Conservation (phyloP, 1,140 invertebrate species). For the Cherax quadricarinatus region DNA sequence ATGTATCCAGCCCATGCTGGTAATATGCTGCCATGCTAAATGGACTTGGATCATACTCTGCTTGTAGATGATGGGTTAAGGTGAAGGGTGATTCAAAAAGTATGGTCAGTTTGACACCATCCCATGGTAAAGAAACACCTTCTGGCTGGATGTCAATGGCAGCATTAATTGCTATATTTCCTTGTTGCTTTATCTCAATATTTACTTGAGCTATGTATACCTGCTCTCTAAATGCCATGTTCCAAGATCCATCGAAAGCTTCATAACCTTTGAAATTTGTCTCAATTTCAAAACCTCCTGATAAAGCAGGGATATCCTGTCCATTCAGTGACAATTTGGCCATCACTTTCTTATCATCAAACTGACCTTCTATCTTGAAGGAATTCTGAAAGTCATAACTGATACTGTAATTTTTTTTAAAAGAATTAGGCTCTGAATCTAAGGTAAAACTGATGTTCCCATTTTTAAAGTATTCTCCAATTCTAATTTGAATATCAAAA, state of each 20-base stretch:
- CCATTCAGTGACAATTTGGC: slow-evolving; percentile 28
- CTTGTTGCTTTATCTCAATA: slow-evolving; percentile 31
- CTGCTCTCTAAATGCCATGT: slow-evolving; percentile 14
- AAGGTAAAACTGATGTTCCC: slow-evolving; percentile 8
- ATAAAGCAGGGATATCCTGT: background rate
- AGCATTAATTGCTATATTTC: background rate
- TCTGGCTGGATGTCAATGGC: slow-evolving; percentile 9
- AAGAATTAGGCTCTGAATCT: background rate
- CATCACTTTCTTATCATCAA: slow-evolving; percentile 19
- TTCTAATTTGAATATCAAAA: background rate
- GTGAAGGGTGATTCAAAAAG: slow-evolving; percentile 56
- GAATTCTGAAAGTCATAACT: slow-evolving; percentile 31
- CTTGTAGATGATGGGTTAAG: slow-evolving; percentile 32
- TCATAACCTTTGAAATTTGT: slow-evolving; percentile 47
- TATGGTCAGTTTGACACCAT: background rate
- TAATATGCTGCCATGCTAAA: slow-evolving; percentile 13
- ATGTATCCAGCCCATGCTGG: slow-evolving; percentile 46
- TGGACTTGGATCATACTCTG: background rate
- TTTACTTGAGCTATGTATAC: background rate
- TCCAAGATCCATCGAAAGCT: slow-evolving; percentile 42
- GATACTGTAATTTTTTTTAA: slow-evolving; percentile 27
- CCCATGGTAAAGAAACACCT: slow-evolving; percentile 19
- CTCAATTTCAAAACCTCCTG: slow-evolving; percentile 32
- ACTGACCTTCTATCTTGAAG: slow-evolving; percentile 34
- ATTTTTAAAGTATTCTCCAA: slow-evolving; percentile 5